Evolutionary conservation across 2,797 vertebrate species (phyloP).

Genomic region (Sardinella longiceps): DNA sequence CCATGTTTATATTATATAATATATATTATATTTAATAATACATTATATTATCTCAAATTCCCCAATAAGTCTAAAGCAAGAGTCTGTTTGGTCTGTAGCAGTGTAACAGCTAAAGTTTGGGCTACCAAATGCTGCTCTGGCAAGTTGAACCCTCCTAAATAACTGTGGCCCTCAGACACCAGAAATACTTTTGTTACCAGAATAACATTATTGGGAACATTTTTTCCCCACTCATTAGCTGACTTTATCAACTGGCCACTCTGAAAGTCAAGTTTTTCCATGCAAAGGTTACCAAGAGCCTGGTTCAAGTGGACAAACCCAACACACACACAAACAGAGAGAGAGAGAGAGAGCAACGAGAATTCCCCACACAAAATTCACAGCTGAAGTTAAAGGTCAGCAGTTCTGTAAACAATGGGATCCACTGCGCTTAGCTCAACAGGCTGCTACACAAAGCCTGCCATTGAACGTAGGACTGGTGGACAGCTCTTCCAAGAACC

Average conservation of each 20-base stretch:
- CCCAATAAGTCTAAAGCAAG: neutral
- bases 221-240: neutral
- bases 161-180: neutral
- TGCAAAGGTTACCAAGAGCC: neutral
- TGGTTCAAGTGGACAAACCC: slow-evolving; percentile 26
- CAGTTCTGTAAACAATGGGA: slow-evolving; percentile 61
- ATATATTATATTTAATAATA: too few species aligned
- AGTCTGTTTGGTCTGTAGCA: neutral
- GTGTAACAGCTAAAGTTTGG: neutral
- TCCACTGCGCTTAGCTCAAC: slow-evolving; percentile 63
- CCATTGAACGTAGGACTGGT: slow-evolving; percentile 54
- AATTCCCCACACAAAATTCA: slow-evolving; percentile 70
- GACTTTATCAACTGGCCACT: neutral
- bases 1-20: neutral
- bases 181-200: neutral
- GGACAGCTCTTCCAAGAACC: slow-evolving; percentile 41
- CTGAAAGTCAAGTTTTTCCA: slow-evolving; percentile 22
- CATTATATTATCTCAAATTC: neutral
- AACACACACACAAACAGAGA: slow-evolving; percentile 35
- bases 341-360: slow-evolving; percentile 43
- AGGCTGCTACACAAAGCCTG: slow-evolving; percentile 59
- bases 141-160: neutral
- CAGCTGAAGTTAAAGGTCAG: slow-evolving; percentile 64
- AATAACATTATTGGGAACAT: neutral
- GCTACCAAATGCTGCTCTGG: neutral